A percentile compares a stretch with the other conserved stretches of the same genome.
These are phyloP conservation scores for Kryptolebias marmoratus DNA, from an alignment of 2,113 vertebrate genomes.

Conservation along the genomic window DNA sequence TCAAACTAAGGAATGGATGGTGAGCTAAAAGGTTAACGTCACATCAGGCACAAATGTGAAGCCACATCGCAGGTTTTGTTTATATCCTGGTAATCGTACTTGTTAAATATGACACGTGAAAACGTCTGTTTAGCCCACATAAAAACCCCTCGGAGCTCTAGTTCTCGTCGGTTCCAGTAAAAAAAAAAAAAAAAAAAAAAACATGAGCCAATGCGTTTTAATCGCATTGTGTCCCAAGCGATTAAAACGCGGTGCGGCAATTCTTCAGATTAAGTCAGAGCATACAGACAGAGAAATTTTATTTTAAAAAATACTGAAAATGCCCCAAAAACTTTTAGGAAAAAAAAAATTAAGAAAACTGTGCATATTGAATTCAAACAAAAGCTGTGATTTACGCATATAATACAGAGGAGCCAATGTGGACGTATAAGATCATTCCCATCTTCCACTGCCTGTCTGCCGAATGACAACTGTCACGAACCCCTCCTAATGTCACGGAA, in stretches of 20 bases:
- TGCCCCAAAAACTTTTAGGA: not conserved
- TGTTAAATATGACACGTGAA: not conserved
- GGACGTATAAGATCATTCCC: constrained; percentile 29
- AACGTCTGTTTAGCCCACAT: not conserved
- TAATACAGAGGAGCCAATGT: constrained; percentile 15
- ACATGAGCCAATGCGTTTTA: not conserved
- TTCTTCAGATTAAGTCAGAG: not conserved
- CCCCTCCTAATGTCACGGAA: constrained; percentile 15
- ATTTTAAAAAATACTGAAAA: not conserved
- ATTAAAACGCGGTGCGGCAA: not conserved
- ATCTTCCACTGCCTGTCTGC: constrained; percentile 6
- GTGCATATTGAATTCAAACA: not conserved
- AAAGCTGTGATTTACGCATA: not conserved
- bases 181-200: not conserved
- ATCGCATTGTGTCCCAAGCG: not conserved
- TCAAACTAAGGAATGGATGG: not conserved
- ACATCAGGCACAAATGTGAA: not conserved
- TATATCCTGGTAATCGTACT: constrained; percentile 6
- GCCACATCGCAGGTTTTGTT: constrained; percentile 1
- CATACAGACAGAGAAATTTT: constrained; percentile 12
- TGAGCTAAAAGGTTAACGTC: not conserved
- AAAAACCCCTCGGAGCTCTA: constrained; percentile 1
- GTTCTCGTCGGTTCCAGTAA: constrained; percentile 10
- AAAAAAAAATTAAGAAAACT: constrained; percentile 3
- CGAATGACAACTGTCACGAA: constrained; percentile 11